Evolutionary conservation across 2,888 invertebrate genomes (phyloP), one percentile per base, ranked within the genome.

Genomic region (Endomychus coccineus): DNA sequence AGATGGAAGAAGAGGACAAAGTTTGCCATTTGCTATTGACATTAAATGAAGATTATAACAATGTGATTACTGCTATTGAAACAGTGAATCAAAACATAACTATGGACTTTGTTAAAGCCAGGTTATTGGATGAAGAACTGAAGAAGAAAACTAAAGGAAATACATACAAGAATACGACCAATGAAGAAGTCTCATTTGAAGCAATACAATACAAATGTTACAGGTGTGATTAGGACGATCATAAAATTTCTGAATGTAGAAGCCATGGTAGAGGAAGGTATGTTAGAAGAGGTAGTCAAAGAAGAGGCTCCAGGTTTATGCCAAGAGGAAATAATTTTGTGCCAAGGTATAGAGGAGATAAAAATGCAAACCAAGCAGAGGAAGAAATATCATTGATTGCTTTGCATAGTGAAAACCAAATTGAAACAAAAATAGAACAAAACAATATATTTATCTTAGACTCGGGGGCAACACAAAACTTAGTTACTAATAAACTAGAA

Each of bases 61-160:
- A 41, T 11, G 47, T 54, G 11, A 48, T 52, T 19, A 52, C 49
- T 12, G 45, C 46, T 4, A 39, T 53, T 13, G 50, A 53, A 43
- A 52, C 51, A 10, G 23, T 46, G 19, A 44, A 39, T 23, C 11
- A 9, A 5, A 36, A 22, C n/a, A 27, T 51, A 7, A 46, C 43
- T 4, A 39, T 51, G 36, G 49, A 52, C 9, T 51, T 50, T 42
- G 49, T 51, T 2, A 52, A 52, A 24, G 32, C 39, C 25, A 36
- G 45, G 21, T 28, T 48, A 16, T 29, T 47, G 6, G 46, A 50
- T 34, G 44, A 43, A 31, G 50, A 51, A 38, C n/a, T 49, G 15
- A 48, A 50, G 35, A 39, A 38, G 25, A 33, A 40, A 25, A 38
- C 16, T 27, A 29, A 40, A 27, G 23, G 27, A 6, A 17, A 30